phyloP scores from a whole-genome alignment of 2,797 vertebrate genomes.

The Odontamblyopus lacepedii region DNA sequence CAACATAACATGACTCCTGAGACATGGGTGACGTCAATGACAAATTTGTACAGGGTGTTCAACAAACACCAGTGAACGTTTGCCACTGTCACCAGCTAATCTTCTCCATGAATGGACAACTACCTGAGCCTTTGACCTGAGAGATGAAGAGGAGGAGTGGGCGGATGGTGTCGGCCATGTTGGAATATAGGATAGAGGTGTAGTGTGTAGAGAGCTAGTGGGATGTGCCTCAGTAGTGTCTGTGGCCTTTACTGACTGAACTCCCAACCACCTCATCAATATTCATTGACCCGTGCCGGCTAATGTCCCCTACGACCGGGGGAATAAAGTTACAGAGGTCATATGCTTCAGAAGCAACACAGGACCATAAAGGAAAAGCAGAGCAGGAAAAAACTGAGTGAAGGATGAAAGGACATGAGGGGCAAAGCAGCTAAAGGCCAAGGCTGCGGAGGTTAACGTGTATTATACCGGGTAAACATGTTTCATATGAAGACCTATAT shows the following conservation, averaged over 20 bases:
- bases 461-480: background rate
- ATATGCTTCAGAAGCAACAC: conserved; percentile 52
- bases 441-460: conserved; percentile 32
- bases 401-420: conserved; percentile 54
- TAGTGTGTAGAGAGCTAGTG: conserved; percentile 42
- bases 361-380: conserved; percentile 34
- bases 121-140: conserved; percentile 64
- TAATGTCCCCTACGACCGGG: conserved; percentile 65
- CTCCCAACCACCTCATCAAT: conserved; percentile 76
- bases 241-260: conserved; percentile 69
- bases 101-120: conserved; percentile 56
- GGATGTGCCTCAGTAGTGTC: conserved; percentile 51
- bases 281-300: conserved; percentile 74
- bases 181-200: conserved; percentile 44
- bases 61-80: conserved; percentile 45
- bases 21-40: conserved; percentile 32
- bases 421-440: conserved; percentile 58
- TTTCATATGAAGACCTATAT: background rate
- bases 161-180: conserved; percentile 43
- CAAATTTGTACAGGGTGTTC: conserved; percentile 36
- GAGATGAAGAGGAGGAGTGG: background rate
- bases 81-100: conserved; percentile 59
- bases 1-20: conserved; percentile 18
- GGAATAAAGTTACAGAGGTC: conserved; percentile 76
- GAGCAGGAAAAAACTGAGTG: conserved; percentile 30